A percentile compares a stretch with the other conserved stretches of the same genome.
Conservation (phyloP, 2,113 vertebrate species). For the Cnemophilus loriae region DNA sequence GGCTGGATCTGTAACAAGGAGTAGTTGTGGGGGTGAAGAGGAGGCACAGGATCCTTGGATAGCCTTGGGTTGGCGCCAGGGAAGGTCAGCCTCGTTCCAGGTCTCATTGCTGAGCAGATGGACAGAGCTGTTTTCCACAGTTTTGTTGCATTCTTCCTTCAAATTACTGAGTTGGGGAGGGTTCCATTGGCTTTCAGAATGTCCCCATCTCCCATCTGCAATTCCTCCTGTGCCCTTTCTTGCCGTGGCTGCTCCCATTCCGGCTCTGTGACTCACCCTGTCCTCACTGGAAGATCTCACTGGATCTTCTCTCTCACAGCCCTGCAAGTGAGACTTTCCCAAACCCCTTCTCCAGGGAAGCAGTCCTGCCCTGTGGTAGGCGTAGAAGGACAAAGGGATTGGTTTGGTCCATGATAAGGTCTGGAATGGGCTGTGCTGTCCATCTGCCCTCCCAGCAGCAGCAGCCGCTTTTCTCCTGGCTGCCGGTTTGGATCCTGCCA, state of each 20-base stretch:
- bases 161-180: rapidly evolving
- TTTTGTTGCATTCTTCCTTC: background rate
- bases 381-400: background rate
- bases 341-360: background rate
- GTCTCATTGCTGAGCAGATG: background rate
- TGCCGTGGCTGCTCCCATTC: background rate
- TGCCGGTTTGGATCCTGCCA: background rate
- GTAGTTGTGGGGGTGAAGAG: background rate
- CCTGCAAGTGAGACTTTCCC: background rate
- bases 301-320: background rate
- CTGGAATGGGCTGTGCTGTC: background rate
- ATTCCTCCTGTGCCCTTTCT: rapidly evolving
- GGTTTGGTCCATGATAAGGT: background rate
- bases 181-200: background rate
- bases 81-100: background rate
- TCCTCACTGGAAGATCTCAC: background rate
- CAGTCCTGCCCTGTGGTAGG: background rate
- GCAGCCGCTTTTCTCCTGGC: background rate
- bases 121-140: background rate
- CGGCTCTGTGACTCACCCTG: background rate
- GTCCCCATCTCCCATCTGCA: background rate
- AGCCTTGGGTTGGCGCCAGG: background rate
- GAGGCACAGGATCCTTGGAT: background rate
- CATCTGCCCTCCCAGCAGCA: background rate
- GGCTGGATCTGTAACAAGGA: background rate